Percentiles rank a stretch among this genome's conserved stretches.
Conservation (phyloP, 2,888 invertebrate genomes). For the Sminthurides aquaticus region DNA sequence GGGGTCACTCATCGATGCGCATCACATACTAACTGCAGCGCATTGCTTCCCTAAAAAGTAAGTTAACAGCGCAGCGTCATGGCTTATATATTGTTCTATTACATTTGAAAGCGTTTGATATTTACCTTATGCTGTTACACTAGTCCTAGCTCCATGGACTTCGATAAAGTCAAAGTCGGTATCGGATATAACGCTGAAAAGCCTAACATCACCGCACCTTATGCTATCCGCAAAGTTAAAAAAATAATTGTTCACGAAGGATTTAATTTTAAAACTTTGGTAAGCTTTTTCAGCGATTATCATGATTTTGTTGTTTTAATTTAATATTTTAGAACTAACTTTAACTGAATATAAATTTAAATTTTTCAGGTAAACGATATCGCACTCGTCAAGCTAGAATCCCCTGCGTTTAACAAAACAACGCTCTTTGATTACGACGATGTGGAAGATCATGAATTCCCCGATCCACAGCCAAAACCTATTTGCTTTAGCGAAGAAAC, state of each 20-base stretch:
- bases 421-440: conserved; percentile 19
- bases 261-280: conserved; percentile 21
- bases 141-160: conserved; percentile 14
- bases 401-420: conserved; percentile 22
- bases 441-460: conserved; percentile 11
- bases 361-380: conserved; percentile 22
- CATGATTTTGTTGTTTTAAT: neutral
- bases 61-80: conserved; percentile 1
- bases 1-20: conserved; percentile 18
- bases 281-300: neutral
- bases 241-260: conserved; percentile 17
- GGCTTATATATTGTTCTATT: neutral
- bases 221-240: conserved; percentile 10
- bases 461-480: conserved; percentile 14
- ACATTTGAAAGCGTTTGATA: conserved; percentile 5
- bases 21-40: conserved; percentile 21
- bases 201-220: conserved; percentile 19
- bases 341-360: too few species aligned
- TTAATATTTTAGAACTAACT: neutral
- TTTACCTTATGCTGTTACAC: neutral
- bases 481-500: conserved; percentile 20
- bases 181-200: conserved; percentile 16
- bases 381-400: conserved; percentile 21
- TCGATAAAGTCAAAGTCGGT: conserved; percentile 17
- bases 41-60: conserved; percentile 23